These are phyloP conservation scores for Trissolcus japonicus DNA, from an alignment of 2,888 invertebrate species.

Conservation along the genomic window DNA sequence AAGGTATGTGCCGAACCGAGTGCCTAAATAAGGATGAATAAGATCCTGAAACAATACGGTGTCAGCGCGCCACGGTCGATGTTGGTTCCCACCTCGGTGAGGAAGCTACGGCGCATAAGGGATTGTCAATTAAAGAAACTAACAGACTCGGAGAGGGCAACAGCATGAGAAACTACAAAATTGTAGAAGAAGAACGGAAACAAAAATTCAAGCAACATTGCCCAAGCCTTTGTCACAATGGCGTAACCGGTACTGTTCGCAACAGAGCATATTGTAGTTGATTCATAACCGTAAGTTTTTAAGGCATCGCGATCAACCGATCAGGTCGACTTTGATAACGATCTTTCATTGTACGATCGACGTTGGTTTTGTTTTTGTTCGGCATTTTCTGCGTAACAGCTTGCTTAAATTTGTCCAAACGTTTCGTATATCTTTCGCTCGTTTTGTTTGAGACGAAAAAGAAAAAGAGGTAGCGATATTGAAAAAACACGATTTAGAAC, in stretches of 20 bases:
- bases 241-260: conserved; percentile 45
- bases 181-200: conserved; percentile 13
- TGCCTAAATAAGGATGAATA: conserved; percentile 63
- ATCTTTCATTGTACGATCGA: conserved; percentile 42
- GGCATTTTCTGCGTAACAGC: conserved; percentile 29
- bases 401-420: conserved; percentile 47
- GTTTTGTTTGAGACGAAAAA: conserved; percentile 23
- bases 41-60: conserved; percentile 75
- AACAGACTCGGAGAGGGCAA: conserved; percentile 67
- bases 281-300: conserved; percentile 47
- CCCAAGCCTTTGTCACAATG: conserved; percentile 47
- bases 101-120: conserved; percentile 53
- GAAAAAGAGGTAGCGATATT: conserved; percentile 34
- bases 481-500: conserved; percentile 32
- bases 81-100: conserved; percentile 73
- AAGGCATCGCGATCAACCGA: conserved; percentile 36
- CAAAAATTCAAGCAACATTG: conserved; percentile 11
- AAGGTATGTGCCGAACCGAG: conserved; percentile 48
- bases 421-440: conserved; percentile 34
- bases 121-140: conserved; percentile 76
- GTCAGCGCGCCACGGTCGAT: conserved; percentile 70
- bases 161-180: conserved; percentile 46
- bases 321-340: conserved; percentile 44
- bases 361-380: conserved; percentile 44
- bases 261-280: conserved; percentile 50